Conservation (phyloP, 2,113 vertebrate species). For the Girardinichthys multiradiatus region DNA sequence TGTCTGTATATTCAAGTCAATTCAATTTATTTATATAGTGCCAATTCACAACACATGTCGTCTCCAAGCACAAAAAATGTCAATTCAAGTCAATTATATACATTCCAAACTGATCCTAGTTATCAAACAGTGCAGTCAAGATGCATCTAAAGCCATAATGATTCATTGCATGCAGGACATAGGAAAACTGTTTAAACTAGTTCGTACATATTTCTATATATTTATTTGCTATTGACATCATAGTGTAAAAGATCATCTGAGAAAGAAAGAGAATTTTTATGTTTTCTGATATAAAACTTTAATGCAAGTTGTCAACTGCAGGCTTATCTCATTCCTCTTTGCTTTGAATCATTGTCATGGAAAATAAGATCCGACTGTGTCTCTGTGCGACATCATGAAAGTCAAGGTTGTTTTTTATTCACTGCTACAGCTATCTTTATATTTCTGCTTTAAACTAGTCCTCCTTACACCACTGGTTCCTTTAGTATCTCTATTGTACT, state of each 20-base stretch:
- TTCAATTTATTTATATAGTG: not conserved
- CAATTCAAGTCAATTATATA: not conserved
- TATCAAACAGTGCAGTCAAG: too few relatives aligned
- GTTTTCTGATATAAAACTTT: not conserved
- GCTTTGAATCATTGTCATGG: not conserved
- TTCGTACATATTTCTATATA: not conserved
- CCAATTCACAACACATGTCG: not conserved
- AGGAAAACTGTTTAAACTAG: too few relatives aligned
- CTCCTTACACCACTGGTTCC: not conserved
- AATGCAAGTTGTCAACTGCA: not conserved
- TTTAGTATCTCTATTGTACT: not conserved
- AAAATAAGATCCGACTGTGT: not conserved
- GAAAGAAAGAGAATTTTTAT: not conserved
- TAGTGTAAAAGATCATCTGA: not conserved
- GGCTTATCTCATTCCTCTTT: not conserved
- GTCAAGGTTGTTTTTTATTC: not conserved
- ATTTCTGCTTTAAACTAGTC: not conserved
- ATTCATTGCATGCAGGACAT: not conserved
- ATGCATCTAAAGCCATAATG: not conserved
- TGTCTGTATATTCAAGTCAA: too few relatives aligned
- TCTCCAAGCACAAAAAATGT: not conserved
- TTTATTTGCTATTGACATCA: conserved; percentile 1
- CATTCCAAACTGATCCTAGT: too few relatives aligned
- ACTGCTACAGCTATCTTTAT: not conserved
- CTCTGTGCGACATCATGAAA: not conserved